Conservation (phyloP, 2,797 vertebrate genomes). For the Molossus alvarezi region DNA sequence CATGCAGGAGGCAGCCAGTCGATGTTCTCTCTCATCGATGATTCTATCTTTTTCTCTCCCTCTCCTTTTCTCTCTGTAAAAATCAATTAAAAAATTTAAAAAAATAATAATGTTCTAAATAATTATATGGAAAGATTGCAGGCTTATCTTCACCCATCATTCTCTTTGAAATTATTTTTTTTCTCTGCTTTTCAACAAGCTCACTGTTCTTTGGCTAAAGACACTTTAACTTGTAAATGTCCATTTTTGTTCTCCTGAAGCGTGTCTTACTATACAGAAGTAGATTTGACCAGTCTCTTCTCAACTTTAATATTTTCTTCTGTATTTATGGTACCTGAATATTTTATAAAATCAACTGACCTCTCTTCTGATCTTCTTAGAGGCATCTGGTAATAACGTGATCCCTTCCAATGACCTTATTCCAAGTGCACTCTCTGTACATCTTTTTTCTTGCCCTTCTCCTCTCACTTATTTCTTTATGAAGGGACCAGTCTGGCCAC, state of each 20-base stretch:
- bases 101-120: constrained; percentile 49
- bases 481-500: neutral
- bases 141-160: neutral
- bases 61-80: too few species aligned
- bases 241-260: constrained; percentile 30
- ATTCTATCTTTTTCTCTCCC: too few species aligned
- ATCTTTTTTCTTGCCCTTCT: neutral
- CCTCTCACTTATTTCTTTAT: neutral
- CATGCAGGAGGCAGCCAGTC: too few species aligned
- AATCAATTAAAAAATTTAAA: neutral
- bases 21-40: too few species aligned
- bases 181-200: constrained; percentile 13
- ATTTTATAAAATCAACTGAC: neutral
- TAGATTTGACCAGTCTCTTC: neutral
- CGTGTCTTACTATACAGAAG: neutral
- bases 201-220: constrained; percentile 16
- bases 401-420: neutral
- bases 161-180: constrained; percentile 36
- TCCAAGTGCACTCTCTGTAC: neutral
- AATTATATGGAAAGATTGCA: constrained; percentile 9
- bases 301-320: constrained; percentile 1
- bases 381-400: neutral
- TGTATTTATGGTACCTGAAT: neutral
- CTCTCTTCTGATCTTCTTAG: neutral
- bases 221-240: constrained; percentile 32